Evolutionary conservation across 2,797 vertebrate species (phyloP).

Genomic region (Chelon labrosus): DNA sequence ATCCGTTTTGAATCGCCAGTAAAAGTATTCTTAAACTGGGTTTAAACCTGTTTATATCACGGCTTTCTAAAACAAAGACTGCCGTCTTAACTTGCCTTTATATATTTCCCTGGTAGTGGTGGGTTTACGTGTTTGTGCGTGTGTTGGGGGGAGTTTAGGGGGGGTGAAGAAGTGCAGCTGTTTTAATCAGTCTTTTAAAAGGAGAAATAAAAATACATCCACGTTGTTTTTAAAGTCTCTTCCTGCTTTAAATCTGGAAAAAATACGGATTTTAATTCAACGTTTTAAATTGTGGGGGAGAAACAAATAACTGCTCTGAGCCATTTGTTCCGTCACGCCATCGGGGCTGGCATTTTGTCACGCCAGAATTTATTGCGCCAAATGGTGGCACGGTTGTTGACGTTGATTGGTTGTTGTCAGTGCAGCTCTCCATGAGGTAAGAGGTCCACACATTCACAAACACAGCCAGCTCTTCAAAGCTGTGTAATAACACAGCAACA

Average conservation of each 20-base stretch:
- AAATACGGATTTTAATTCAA: slow-evolving; percentile 7
- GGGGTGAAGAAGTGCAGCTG: slow-evolving; percentile 71
- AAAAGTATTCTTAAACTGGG: not conserved
- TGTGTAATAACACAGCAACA: slow-evolving; percentile 57
- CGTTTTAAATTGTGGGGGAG: slow-evolving; percentile 13
- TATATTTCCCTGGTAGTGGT: slow-evolving; percentile 38
- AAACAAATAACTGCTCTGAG: slow-evolving; percentile 35
- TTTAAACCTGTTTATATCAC: slow-evolving; percentile 10
- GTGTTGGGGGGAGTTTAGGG: slow-evolving; percentile 9
- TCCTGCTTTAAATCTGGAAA: not conserved
- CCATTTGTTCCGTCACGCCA: slow-evolving; percentile 79
- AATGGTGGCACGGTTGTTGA: slow-evolving; percentile 82
- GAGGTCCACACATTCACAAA: slow-evolving; percentile 58
- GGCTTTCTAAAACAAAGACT: slow-evolving; percentile 23
- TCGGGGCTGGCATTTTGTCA: slow-evolving; percentile 76
- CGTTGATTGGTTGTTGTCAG: slow-evolving; percentile 71
- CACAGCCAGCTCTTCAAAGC: slow-evolving; percentile 64
- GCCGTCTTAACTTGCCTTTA: slow-evolving; percentile 20
- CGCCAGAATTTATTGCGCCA: slow-evolving; percentile 82
- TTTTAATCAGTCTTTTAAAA: slow-evolving; percentile 71
- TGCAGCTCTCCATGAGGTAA: slow-evolving; percentile 70
- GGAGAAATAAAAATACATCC: slow-evolving; percentile 19
- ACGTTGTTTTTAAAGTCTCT: not conserved
- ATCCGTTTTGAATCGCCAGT: slow-evolving; percentile 12
- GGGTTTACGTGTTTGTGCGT: slow-evolving; percentile 14